phyloP scores from a whole-genome alignment of 2,888 invertebrate species.

The Andrena flavipes region DNA sequence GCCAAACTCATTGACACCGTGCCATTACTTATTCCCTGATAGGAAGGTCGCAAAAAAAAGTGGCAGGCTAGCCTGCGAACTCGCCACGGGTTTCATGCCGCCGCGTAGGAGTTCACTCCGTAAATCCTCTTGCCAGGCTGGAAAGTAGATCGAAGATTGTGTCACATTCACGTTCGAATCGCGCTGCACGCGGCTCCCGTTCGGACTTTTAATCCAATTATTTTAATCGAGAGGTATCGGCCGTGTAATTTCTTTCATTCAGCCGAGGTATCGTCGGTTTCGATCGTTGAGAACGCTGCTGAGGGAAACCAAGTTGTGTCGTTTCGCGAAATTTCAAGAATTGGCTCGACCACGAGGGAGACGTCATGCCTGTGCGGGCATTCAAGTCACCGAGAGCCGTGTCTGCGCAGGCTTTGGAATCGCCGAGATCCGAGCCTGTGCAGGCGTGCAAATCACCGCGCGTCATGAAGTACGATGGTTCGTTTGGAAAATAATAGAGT shows the following conservation, averaged over 20 bases:
- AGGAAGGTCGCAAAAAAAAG: slow-evolving; percentile 62
- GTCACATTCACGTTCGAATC: slow-evolving; percentile 58
- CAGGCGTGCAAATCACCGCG: not conserved
- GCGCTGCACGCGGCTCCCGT: slow-evolving; percentile 41
- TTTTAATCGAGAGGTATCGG: slow-evolving; percentile 57
- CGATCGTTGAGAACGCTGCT: slow-evolving; percentile 40
- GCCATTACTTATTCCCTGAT: slow-evolving; percentile 63
- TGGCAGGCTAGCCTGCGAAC: slow-evolving; percentile 28
- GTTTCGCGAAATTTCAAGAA: not conserved
- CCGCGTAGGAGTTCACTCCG: slow-evolving; percentile 64
- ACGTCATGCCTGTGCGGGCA: not conserved
- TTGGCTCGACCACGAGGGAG: not conserved
- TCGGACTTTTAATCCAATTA: slow-evolving; percentile 65
- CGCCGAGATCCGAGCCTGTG: not conserved
- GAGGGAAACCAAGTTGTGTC: not conserved
- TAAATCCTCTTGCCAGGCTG: slow-evolving; percentile 62
- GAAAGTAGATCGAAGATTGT: slow-evolving; percentile 70
- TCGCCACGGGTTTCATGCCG: slow-evolving; percentile 39
- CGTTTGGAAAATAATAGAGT: too few species aligned
- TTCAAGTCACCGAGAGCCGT: not conserved
- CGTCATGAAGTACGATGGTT: too few species aligned
- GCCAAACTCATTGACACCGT: slow-evolving; percentile 73
- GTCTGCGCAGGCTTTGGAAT: not conserved
- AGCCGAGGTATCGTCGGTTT: slow-evolving; percentile 23
- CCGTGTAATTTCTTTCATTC: slow-evolving; percentile 53